Percentiles rank a stretch among this genome's conserved stretches.
Conservation (phyloP, 2,888 invertebrate genomes). For the Andrena camellia region DNA sequence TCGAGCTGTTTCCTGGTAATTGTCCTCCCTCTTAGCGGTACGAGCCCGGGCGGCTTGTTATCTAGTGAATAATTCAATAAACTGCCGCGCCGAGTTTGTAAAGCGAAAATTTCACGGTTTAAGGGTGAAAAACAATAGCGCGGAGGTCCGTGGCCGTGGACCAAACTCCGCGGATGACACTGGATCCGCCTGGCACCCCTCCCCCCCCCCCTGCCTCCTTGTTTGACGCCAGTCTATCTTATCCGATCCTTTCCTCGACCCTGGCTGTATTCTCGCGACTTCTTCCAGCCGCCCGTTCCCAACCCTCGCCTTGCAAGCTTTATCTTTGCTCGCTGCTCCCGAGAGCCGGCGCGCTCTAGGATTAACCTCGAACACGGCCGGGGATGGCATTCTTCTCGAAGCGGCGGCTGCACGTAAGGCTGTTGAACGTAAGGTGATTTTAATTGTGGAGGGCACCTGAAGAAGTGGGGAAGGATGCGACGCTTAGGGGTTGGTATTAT, state of each 20-base stretch:
- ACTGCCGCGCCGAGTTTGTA: conserved; percentile 75
- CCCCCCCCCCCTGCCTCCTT: too few relatives aligned
- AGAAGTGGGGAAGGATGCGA: background rate
- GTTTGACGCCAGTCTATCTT: conserved; percentile 32
- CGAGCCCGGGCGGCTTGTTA: conserved; percentile 79
- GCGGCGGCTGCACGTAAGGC: background rate
- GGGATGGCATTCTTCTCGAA: background rate
- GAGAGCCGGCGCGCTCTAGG: background rate
- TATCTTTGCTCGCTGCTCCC: background rate
- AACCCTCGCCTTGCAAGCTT: background rate
- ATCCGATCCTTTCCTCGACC: background rate
- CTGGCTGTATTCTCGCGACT: background rate
- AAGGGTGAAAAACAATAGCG: conserved; percentile 74
- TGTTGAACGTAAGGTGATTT: background rate
- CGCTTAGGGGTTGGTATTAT: too few relatives aligned
- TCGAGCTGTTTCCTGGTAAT: conserved; percentile 84
- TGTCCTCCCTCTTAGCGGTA: conserved; percentile 81
- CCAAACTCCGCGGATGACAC: conserved; percentile 15
- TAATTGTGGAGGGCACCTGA: background rate
- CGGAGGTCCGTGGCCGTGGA: background rate
- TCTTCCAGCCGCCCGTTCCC: background rate
- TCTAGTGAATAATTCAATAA: conserved; percentile 84
- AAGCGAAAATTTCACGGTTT: conserved; percentile 78
- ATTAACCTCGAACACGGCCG: background rate
- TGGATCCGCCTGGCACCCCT: background rate